Percentiles rank a stretch among this genome's conserved stretches.
Evolutionary conservation across 2,797 vertebrate species (phyloP).

Genomic region (Dryobates pubescens): DNA sequence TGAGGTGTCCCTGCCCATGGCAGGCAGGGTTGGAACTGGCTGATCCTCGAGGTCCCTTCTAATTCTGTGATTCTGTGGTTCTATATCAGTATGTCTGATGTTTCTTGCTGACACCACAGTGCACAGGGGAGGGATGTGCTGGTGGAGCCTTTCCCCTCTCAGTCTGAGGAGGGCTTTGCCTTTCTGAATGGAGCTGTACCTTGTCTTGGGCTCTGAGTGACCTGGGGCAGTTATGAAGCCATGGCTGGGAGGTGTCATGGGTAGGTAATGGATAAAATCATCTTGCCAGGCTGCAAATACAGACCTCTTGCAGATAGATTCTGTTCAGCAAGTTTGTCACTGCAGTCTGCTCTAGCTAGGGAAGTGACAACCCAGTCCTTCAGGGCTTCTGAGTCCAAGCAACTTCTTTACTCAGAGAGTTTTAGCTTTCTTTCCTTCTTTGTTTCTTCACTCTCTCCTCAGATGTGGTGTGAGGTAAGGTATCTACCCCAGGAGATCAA

Average conservation of each 20-base stretch:
- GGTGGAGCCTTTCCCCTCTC: neutral
- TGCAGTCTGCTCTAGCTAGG: neutral
- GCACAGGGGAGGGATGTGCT: accelerated
- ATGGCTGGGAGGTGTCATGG: too few relatives aligned
- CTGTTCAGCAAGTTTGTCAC: neutral
- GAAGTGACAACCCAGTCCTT: neutral
- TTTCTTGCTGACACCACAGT: neutral
- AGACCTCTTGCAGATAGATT: neutral
- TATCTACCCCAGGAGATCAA: neutral
- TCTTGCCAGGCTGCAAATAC: neutral
- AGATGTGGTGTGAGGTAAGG: neutral
- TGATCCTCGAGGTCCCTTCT: too few relatives aligned
- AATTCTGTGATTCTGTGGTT: too few relatives aligned
- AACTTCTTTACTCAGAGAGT: too few relatives aligned
- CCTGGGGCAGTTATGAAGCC: neutral
- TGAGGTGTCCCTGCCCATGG: too few relatives aligned
- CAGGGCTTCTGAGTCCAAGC: neutral
- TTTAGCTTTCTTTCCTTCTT: neutral
- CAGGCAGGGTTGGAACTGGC: too few relatives aligned
- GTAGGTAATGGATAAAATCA: too few relatives aligned
- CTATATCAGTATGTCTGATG: too few relatives aligned
- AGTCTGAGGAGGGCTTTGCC: neutral
- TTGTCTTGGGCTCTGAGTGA: neutral
- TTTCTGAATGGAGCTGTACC: neutral
- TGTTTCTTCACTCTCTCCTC: neutral